Percentiles rank a stretch among this genome's conserved stretches.
Evolutionary conservation across 2,888 invertebrate species (phyloP).

Genomic region (Acholoe squamosa): DNA sequence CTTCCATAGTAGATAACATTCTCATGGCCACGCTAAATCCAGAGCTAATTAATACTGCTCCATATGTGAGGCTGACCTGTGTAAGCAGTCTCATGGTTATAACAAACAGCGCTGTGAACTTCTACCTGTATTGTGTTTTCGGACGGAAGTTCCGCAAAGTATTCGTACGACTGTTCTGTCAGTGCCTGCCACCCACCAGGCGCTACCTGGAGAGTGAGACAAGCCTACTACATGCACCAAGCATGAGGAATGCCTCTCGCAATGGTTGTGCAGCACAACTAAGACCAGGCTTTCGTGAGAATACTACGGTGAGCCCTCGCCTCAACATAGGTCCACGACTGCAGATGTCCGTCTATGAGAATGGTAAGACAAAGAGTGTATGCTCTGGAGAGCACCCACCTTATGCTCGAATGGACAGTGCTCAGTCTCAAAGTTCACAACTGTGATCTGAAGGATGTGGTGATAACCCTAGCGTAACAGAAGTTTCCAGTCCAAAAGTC

Average conservation of each 20-base stretch:
- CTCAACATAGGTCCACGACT: not conserved
- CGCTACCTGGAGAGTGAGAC: constrained; percentile 52
- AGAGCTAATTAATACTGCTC: constrained; percentile 66
- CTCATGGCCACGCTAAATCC: constrained; percentile 75
- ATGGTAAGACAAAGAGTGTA: constrained; percentile 58
- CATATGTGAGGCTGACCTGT: constrained; percentile 75
- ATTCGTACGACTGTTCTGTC: constrained; percentile 69
- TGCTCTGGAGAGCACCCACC: constrained; percentile 36
- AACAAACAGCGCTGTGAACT: constrained; percentile 80
- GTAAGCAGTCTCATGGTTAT: constrained; percentile 78
- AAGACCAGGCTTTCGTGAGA: not conserved
- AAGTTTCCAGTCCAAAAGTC: no score
- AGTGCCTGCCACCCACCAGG: constrained; percentile 23
- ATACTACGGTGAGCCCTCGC: not conserved
- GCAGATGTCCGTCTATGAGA: constrained; percentile 63
- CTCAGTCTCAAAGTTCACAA: constrained; percentile 40
- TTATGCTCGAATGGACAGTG: constrained; percentile 23
- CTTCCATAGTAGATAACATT: constrained; percentile 81
- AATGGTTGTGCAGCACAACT: constrained; percentile 8
- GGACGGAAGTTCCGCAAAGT: constrained; percentile 79
- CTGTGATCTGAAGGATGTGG: not conserved
- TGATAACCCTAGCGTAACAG: not conserved
- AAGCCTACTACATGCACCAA: constrained; percentile 43
- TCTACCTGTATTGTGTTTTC: constrained; percentile 80
- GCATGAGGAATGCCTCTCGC: not conserved